These are phyloP conservation scores for Phalloptychus januarius DNA, from an alignment of 2,797 vertebrate genomes.

Conservation along the genomic window DNA sequence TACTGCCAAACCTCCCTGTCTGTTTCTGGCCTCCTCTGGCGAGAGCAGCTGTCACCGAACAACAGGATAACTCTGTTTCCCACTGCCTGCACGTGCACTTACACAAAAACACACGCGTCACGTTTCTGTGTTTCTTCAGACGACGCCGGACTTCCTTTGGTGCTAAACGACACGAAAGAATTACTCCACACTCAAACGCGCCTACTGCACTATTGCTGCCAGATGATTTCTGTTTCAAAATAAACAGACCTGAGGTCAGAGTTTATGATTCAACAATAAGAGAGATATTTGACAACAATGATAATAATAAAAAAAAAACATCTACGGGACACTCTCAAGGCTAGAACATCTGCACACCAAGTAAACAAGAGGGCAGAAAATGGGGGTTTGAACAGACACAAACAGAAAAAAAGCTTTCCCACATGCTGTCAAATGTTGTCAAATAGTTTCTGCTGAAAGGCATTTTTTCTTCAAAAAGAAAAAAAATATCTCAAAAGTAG, in stretches of 20 bases:
- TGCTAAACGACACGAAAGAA: background rate
- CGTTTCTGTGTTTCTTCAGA: constrained; percentile 5
- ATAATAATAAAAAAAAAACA: background rate
- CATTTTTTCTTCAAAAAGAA: background rate
- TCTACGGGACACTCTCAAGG: background rate
- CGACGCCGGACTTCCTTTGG: background rate
- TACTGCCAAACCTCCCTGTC: constrained; percentile 11
- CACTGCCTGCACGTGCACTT: constrained; percentile 34
- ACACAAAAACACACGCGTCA: constrained; percentile 17
- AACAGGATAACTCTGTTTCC: constrained; percentile 66
- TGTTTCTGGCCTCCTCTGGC: constrained; percentile 50
- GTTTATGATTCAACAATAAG: background rate
- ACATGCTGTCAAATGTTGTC: background rate
- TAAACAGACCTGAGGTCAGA: background rate
- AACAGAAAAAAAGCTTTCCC: background rate
- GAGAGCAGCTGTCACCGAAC: constrained; percentile 72
- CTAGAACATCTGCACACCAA: background rate
- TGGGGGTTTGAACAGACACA: background rate
- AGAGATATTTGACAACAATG: background rate
- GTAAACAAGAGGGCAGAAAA: background rate
- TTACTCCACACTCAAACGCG: background rate
- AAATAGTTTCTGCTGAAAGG: background rate
- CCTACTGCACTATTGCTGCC: no score
- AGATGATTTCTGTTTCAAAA: no score
- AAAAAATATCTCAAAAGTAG: constrained; percentile 15